Evolutionary conservation across 1,140 invertebrate genomes (phyloP), one percentile per base, ranked within the genome.

Genomic region (Reticulitermes speratus): DNA sequence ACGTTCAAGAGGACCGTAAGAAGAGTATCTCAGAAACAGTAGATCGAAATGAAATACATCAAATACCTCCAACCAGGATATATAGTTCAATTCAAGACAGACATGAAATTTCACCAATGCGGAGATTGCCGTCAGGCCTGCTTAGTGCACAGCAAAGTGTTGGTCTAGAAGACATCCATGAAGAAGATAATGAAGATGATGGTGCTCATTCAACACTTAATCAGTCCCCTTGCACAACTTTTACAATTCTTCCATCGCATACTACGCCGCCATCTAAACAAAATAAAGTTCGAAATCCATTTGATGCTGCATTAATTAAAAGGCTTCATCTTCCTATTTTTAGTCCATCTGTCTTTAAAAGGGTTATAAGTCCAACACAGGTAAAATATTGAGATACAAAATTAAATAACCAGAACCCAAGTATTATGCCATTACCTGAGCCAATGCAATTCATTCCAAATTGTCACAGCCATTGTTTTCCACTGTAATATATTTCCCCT

Each of bases 341-440:
- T 48, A 85, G 85, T 48, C 85, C 85, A 30, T 55, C 85, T n/a
- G 55, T 85, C 19, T 85, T 85, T n/a, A 69, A 48, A 44, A 85
- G 38, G 32, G 38, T 65, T 38, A 9, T 82, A 75, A 85, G 65
- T 14, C 85, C 85, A 69, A 55, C 59, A 85, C 52, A 85, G 55
- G 85, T 85, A 85, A 45, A 30, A 38, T 44, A 48, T 21, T 55
- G 5, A 55, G 2, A 55, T 55, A 55, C 19, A 19, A 5, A 55
- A 55, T 1, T 55, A 21, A 55, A 21, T 55, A 55, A 55, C 52
- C 52, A 55, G 14, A 55, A 55, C 11, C 19, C 12, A 48, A 11
- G 5, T 23, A 44, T 32, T 44, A 45, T 30, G 5, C 12, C 83
- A 12, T 23, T 7, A 19, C 44, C 12, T 84, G 44, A 5, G 12